Percentiles rank a stretch among this genome's conserved stretches.
These are phyloP conservation scores for Empidonax alnorum DNA, from an alignment of 2,113 vertebrate species.

Conservation along the genomic window DNA sequence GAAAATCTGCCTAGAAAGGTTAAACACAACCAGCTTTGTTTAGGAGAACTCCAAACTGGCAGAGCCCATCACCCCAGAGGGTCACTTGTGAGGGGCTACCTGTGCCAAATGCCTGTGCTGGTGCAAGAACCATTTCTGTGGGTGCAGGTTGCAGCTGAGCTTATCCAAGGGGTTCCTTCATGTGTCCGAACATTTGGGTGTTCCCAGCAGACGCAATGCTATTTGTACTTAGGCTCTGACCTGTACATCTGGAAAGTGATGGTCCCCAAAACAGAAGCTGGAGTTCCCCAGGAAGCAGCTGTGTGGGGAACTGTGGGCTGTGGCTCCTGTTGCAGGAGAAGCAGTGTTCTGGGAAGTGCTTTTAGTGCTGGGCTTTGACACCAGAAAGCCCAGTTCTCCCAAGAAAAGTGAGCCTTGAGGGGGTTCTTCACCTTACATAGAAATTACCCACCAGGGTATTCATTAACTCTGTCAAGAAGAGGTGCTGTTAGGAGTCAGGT, in stretches of 20 bases:
- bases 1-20: background rate
- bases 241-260: background rate
- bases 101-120: rapidly evolving
- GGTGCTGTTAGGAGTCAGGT: background rate
- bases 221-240: background rate
- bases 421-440: background rate
- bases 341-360: background rate
- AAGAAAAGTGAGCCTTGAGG: background rate
- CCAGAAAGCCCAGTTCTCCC: background rate
- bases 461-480: background rate
- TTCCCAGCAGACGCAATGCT: background rate
- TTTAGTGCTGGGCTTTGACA: background rate
- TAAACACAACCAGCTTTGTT: background rate
- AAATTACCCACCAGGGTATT: background rate
- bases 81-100: rapidly evolving
- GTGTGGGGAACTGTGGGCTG: background rate
- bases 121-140: rapidly evolving
- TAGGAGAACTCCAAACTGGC: background rate
- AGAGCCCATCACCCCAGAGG: background rate
- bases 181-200: background rate
- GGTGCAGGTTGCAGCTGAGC: background rate
- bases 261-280: background rate
- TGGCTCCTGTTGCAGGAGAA: background rate
- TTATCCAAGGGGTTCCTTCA: background rate
- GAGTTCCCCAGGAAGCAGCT: background rate